These are phyloP conservation scores for Philopotamus ludificatus DNA, from an alignment of 1,140 invertebrate genomes.

Conservation along the genomic window DNA sequence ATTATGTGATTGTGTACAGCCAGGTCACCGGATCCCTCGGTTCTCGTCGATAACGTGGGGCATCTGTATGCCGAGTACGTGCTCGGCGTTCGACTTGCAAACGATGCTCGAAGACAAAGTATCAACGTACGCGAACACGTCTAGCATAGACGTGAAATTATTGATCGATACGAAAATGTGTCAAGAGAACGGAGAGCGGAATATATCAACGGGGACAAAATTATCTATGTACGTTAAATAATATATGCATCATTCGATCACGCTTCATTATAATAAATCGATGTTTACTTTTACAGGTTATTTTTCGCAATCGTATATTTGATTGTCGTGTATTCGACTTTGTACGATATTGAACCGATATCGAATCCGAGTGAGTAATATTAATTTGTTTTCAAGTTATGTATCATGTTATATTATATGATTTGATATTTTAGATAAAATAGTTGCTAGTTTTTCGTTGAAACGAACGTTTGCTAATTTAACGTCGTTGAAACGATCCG, in stretches of 20 bases:
- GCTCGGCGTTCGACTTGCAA: conserved; percentile 59
- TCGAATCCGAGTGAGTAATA: too few relatives aligned
- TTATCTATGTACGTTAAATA: too few relatives aligned
- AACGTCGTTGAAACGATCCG: conserved; percentile 52
- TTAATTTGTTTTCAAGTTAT: neutral
- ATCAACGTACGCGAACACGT: conserved; percentile 46
- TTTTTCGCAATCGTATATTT: neutral
- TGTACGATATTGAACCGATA: too few relatives aligned
- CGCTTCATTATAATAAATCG: neutral
- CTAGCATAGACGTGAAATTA: conserved; percentile 47
- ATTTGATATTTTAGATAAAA: conserved; percentile 51
- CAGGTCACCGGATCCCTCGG: conserved; percentile 64
- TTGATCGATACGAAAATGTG: conserved; percentile 63
- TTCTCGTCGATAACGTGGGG: conserved; percentile 65
- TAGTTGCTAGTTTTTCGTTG: conserved; percentile 61
- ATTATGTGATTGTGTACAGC: conserved; percentile 48
- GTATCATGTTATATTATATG: too few relatives aligned
- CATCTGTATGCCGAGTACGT: conserved; percentile 61
- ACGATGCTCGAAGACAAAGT: conserved; percentile 51
- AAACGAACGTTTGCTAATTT: conserved; percentile 60
- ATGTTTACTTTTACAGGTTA: neutral
- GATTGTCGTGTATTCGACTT: too few relatives aligned
- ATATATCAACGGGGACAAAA: too few relatives aligned
- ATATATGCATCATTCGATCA: too few relatives aligned
- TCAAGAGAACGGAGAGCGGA: conserved; percentile 49